Evolutionary conservation across 1,140 invertebrate species (phyloP), one percentile per base, ranked within the genome.

Genomic region (Drosophila ironensis): DNA sequence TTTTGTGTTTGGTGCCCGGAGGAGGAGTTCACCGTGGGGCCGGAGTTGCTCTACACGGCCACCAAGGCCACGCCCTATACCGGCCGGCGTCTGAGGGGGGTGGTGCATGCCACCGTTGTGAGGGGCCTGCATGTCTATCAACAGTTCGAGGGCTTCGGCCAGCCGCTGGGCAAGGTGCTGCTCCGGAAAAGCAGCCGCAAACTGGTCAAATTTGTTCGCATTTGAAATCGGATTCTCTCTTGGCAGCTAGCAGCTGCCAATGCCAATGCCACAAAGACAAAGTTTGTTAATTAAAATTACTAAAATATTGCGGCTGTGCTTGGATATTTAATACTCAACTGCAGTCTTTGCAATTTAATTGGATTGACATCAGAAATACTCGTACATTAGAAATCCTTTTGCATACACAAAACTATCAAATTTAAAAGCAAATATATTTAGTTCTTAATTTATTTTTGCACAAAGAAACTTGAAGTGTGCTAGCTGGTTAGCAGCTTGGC

Each of bases 1-100:
- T 92, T 95, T 48, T 93, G 95, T 25, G 91, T 95, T 20, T 95
- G 94, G 91, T 90, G 94, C 86, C 94, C 94, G 1, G 91, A 94
- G 3, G 91, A 91, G 38, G 88, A 88, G n/a, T 93, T 93, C 69
- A 88, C 78, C 37, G 92, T 94, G 3, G 86, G 91, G 12, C 52
- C 90, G 28, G 88, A 91, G 17, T 90, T 89, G n/a, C 92, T 93
- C 47, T 73, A 91, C 7, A 91, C 93, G 51, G 93, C 93, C 54
- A 93, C 93, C 72, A 94, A 93, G 91, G 60, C 93, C 11, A 93
- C 92, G 12, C 93, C 93, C 0, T 94, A 94, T 52, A 89, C 92
- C 47, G 91, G 91, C 4, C 92, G 90, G 52, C 81, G 91, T 47
- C 74, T 93, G 9, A 90, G 89, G 53, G 93, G 93, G 25, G 91